phyloP scores from a whole-genome alignment of 1,140 invertebrate species.

The Drosophila sulfurigaster region DNA sequence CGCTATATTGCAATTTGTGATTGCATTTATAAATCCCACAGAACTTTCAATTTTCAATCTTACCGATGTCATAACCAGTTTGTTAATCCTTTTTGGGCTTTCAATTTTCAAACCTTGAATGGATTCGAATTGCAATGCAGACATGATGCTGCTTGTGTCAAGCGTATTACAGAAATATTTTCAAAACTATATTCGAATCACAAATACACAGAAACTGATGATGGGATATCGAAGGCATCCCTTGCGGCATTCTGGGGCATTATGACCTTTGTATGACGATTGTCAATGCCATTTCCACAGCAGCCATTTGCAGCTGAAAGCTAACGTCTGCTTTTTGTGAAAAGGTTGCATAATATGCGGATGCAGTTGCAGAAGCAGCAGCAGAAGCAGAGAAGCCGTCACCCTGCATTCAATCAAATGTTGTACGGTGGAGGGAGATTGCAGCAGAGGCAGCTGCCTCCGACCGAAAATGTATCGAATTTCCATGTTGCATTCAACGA shows the following conservation, averaged over 20 bases:
- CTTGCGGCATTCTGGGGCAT: not conserved
- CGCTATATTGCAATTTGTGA: not conserved
- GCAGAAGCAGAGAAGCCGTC: not conserved
- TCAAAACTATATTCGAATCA: not conserved
- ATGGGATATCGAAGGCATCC: not conserved
- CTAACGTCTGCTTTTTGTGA: slow-evolving; percentile 30
- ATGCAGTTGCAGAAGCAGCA: slow-evolving; percentile 22
- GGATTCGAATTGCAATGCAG: not conserved
- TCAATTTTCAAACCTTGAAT: not conserved
- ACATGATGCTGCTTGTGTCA: not conserved
- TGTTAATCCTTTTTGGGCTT: not conserved
- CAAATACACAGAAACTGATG: not conserved
- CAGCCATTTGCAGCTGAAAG: slow-evolving; percentile 17
- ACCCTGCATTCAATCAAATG: slow-evolving; percentile 47
- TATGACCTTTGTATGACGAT: slow-evolving; percentile 10
- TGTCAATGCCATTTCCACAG: slow-evolving; percentile 6
- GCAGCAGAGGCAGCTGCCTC: slow-evolving; percentile 38
- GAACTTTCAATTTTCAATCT: not conserved
- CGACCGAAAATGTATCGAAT: slow-evolving; percentile 61
- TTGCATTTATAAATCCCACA: not conserved
- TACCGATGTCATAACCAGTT: not conserved
- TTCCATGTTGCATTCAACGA: slow-evolving; percentile 62
- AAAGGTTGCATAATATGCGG: slow-evolving; percentile 59
- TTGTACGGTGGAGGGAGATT: not conserved
- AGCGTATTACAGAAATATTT: slow-evolving; percentile 16